These are phyloP conservation scores for Stegastes partitus DNA, from an alignment of 2,113 vertebrate genomes.

Conservation along the genomic window DNA sequence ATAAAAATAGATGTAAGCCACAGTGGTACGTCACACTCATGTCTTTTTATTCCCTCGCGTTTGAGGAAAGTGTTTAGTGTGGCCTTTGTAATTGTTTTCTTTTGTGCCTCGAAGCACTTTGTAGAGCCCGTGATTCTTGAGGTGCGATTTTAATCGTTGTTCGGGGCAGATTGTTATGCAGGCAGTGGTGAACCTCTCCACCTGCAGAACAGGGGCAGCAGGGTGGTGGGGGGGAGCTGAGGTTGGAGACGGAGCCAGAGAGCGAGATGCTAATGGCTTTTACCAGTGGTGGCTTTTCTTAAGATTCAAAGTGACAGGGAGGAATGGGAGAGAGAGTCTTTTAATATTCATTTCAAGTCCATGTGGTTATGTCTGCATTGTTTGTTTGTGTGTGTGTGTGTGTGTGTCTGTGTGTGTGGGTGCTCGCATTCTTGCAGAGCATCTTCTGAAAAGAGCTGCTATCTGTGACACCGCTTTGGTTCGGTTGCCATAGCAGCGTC, in stretches of 20 bases:
- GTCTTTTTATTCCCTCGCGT: constrained; percentile 18
- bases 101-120: neutral
- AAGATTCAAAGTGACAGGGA: constrained; percentile 67
- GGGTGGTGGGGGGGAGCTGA: neutral
- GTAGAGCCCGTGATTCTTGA: constrained; percentile 1
- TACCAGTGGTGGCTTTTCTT: constrained; percentile 45
- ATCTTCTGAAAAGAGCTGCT: constrained; percentile 56
- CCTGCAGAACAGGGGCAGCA: constrained; percentile 28
- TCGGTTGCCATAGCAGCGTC: constrained; percentile 83
- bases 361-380: constrained; percentile 49
- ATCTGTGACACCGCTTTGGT: constrained; percentile 69
- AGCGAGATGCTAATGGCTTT: constrained; percentile 57
- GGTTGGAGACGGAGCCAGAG: constrained; percentile 26
- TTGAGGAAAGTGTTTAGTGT: constrained; percentile 13
- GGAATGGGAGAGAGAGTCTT: constrained; percentile 42
- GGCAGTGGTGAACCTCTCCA: constrained; percentile 33
- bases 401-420: constrained; percentile 15
- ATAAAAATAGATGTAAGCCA: constrained; percentile 69
- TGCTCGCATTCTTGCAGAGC: constrained; percentile 39
- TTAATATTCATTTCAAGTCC: constrained; percentile 71
- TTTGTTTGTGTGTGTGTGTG: constrained; percentile 45
- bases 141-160: constrained; percentile 40
- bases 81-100: constrained; percentile 23
- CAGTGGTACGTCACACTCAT: constrained; percentile 28
- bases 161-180: constrained; percentile 34